A percentile compares a stretch with the other conserved stretches of the same genome.
Evolutionary conservation across 2,888 invertebrate genomes (phyloP).

Genomic region (Crocallis elinguaria): DNA sequence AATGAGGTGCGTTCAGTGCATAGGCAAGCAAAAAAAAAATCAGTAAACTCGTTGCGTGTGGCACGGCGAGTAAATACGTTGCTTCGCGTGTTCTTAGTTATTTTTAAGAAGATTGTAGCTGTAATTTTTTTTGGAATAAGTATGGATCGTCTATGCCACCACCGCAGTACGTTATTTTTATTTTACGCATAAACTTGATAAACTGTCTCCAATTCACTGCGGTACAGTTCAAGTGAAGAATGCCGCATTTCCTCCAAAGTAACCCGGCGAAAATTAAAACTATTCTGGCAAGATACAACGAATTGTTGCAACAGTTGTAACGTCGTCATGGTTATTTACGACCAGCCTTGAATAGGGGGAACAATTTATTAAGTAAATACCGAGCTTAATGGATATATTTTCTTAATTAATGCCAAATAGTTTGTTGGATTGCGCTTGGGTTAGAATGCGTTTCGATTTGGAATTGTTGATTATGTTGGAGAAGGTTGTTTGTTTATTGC

Average conservation of each 20-base stretch:
- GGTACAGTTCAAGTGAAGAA: constrained; percentile 45
- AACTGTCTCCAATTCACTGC: constrained; percentile 15
- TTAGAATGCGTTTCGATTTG: constrained; percentile 23
- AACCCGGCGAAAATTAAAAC: constrained; percentile 57
- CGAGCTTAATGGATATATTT: constrained; percentile 39
- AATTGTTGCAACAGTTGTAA: constrained; percentile 39
- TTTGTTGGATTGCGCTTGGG: constrained; percentile 33
- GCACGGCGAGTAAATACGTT: no score
- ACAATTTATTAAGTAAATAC: constrained; percentile 38
- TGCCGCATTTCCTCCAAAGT: constrained; percentile 48
- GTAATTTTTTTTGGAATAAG: no score
- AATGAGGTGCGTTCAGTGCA: no score
- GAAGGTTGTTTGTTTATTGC: constrained; percentile 6
- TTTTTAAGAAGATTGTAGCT: no score
- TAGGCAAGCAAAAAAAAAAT: no score
- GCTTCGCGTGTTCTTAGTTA: no score
- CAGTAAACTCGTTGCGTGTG: no score
- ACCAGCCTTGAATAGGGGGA: constrained; percentile 20
- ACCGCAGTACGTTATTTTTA: no score
- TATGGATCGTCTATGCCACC: no score
- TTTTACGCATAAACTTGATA: neutral
- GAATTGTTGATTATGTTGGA: constrained; percentile 8
- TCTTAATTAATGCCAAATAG: constrained; percentile 40
- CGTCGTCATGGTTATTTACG: constrained; percentile 39
- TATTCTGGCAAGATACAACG: constrained; percentile 56